A percentile compares a stretch with the other conserved stretches of the same genome.
These are phyloP conservation scores for Nasonia giraulti DNA, from an alignment of 1,140 invertebrate genomes.

Conservation along the genomic window DNA sequence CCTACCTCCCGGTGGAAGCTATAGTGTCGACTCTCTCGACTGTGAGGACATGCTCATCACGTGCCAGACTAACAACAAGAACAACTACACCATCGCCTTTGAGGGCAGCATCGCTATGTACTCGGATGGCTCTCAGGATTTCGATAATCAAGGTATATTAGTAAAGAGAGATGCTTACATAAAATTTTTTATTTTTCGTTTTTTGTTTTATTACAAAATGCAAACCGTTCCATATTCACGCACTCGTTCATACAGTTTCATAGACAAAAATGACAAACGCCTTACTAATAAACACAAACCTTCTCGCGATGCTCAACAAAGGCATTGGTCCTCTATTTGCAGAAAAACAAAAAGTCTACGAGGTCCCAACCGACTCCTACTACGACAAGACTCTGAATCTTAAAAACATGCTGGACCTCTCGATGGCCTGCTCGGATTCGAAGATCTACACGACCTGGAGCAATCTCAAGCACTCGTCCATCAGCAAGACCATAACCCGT, in stretches of 20 bases:
- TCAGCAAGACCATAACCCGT: conserved; percentile 72
- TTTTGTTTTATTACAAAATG: not conserved
- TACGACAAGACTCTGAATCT: conserved; percentile 65
- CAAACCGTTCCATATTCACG: not conserved
- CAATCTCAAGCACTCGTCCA: conserved; percentile 80
- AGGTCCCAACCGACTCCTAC: conserved; percentile 60
- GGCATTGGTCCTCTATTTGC: conserved; percentile 46
- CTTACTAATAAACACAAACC: not conserved
- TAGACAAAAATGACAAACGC: not conserved
- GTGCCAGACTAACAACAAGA: conserved; percentile 89
- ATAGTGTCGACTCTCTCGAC: conserved; percentile 92
- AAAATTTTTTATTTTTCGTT: not conserved
- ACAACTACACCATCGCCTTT: conserved; percentile 96
- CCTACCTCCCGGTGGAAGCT: conserved; percentile 81
- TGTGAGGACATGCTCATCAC: conserved; percentile 93
- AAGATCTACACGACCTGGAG: conserved; percentile 88
- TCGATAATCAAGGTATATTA: conserved; percentile 77
- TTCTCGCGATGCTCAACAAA: conserved; percentile 22
- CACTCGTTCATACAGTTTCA: not conserved
- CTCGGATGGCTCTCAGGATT: conserved; percentile 87
- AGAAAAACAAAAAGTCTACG: conserved; percentile 69
- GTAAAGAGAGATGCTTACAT: too few species aligned
- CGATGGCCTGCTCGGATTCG: conserved; percentile 89
- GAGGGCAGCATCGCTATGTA: conserved; percentile 91
- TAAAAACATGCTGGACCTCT: conserved; percentile 77